Evolutionary conservation across 2,888 invertebrate species (phyloP), one percentile per base, ranked within the genome.

Genomic region (Dioctria rufipes): DNA sequence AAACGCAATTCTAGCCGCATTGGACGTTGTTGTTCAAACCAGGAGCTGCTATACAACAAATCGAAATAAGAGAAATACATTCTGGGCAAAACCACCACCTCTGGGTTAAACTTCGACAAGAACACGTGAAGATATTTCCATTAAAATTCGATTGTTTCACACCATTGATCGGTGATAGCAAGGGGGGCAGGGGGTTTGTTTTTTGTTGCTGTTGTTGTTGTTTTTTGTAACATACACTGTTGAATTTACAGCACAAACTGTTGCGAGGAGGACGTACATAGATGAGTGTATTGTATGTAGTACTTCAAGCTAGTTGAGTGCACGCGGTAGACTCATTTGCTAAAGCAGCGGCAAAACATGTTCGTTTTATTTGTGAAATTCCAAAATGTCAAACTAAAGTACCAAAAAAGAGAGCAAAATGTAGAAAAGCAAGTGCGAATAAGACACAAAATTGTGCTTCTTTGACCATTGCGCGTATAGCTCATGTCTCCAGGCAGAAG

Each of bases 111-210:
- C 71, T 71, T 58, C 71, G 71, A 75, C 43, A 75, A 46, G 42
- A 51, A 66, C 78, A 78, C 78, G 78, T 78, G 78, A 78, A 78
- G 63, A 78, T 78, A 78, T 78, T 78, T 78, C 66, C 66, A 78
- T 78, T 65, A 54, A 65, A 78, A 78, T 66, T 66, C 78, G 65
- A 78, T 78, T 78, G 66, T 78, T 78, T 78, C 78, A 78, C 78
- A 78, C 78, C 63, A 78, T 78, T 25, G 25, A 25, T 25, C 51
- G 75, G 60, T 60, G 46, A 42, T 8, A 61, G 61, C 46, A 43
- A 60, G 6, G 60, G 60, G 2, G 25, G 25, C 1, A 25, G 25
- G 25, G 25, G 25, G 25, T 25, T 25, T 25, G 25, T 25, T 25
- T 25, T 25, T 25, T 25, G 25, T 25, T 25, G 25, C 1, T 25